Base-by-base conservation (phyloP, 2,113 vertebrate species). In the Octodon degus region DNA sequence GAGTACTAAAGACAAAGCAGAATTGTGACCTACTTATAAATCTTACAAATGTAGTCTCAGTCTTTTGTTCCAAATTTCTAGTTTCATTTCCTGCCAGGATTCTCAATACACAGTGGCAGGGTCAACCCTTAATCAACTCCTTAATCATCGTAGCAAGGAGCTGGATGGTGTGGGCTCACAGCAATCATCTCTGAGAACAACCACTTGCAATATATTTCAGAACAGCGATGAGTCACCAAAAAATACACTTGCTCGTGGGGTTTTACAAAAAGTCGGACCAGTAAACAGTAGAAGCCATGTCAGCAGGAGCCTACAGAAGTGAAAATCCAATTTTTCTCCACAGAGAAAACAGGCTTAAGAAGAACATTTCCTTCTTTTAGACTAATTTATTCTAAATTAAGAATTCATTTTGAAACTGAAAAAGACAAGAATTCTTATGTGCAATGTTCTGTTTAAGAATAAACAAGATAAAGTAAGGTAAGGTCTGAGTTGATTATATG, bases 51-150 rank as follows among this genome's bases (percentile, higher is more conserved):
- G 77, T 65, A 92, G 32, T 40, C 93, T 93, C 90, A 67, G 88
- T 90, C 85, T 96, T 86, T 93, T 93, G 90, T 93, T 97, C 93
- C 93, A 97, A 90, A 97, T 95, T 90, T 95, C 95, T 92, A 80
- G 95, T 95, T 97, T 50, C 94, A 96, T 97, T 97, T 97, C 97
- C 97, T 97, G 95, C 95, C 88, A 62, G 92, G 34, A 79, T 92
- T 92, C 96, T 97, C 67, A 90, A 53, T 58, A 47, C 91, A 60
- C 77, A 93, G 72, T 77, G 93, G 90, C 93, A 89, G 89, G 88
- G 97, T 95, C 95, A 86, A 40, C 43, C 86, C 85, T 97, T 98
- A 96, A 97, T 97, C 97, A 97, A 89, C 83, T 91, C 92, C 92
- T 95, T 95, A 97, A 96, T 97, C 97, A 97, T 89, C 5, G 0